Base-by-base conservation (phyloP, 2,888 invertebrate species). In the Fragum sueziense region DNA sequence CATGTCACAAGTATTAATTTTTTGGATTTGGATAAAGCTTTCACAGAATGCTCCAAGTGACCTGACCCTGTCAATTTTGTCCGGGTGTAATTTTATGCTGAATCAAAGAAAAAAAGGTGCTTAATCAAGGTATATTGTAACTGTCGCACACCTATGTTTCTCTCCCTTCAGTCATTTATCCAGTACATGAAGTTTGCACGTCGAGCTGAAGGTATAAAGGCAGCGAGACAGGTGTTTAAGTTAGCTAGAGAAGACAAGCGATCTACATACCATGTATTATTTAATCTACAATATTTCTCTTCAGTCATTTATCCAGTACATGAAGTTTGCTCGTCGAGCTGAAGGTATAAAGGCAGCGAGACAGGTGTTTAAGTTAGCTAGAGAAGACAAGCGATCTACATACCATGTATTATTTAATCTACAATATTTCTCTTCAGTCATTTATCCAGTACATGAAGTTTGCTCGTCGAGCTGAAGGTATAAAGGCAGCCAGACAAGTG, bases 371-470 rank as follows among this genome's bases (percentile, higher is more conserved):
- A 99, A 99, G 93, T 95, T 97, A 86, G 99, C 99, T 0, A 94
- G 99, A 29, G 99, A 99, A 92, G 99, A 99, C 92, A 93, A 94
- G 3, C 91, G 95, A 25, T 96, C 96, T 0, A 96, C 96, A 1
- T 97, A 97, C 94, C 98, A 99, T 93, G 97, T 99, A 59, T 99
- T 97, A n/a, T n/a, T n/a, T n/a, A n/a, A n/a, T n/a, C n/a, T n/a
- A n/a, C n/a, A n/a, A n/a, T n/a, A n/a, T n/a, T n/a, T n/a, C n/a
- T n/a, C n/a, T n/a, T n/a, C n/a, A 97, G 95, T 97, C 97, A 0
- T 99, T 97, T 92, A 97, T 99, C 22, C 99, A 99, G 92, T 98
- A 99, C 92, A 99, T 99, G 99, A 98, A 99, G 94, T 99, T 99
- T 93, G 97, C 98, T 0, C 95, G 99, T 20, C 94, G 99, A 69